phyloP scores from a whole-genome alignment of 2,797 vertebrate species.

The Pagetopsis macropterus region DNA sequence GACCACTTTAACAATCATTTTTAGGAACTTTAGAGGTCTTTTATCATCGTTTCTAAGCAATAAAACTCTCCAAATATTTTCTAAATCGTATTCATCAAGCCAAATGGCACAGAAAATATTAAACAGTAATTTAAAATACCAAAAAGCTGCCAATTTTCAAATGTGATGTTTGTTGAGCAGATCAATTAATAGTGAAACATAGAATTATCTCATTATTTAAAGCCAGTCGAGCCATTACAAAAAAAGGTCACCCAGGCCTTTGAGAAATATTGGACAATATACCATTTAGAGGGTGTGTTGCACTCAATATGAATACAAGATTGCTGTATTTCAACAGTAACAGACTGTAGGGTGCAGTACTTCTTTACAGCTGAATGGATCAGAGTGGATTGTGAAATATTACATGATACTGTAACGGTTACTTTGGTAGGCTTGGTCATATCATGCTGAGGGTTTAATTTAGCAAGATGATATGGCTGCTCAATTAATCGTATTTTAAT shows the following conservation, averaged over 20 bases:
- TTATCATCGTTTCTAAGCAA: neutral
- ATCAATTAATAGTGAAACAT: neutral
- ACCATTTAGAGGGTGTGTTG: neutral
- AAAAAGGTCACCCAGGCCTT: neutral
- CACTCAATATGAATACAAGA: neutral
- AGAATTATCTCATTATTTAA: neutral
- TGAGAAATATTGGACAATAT: no score
- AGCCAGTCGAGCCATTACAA: neutral
- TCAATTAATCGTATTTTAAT: no score
- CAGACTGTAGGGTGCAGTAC: neutral
- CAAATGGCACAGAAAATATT: neutral
- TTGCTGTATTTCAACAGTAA: neutral
- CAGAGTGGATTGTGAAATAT: neutral
- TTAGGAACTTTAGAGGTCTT: neutral
- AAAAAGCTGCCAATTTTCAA: neutral
- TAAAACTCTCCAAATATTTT: no score
- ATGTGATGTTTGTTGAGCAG: neutral
- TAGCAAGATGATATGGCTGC: neutral
- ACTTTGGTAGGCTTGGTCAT: neutral
- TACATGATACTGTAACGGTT: neutral
- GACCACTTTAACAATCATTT: constrained; percentile 2
- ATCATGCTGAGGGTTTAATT: neutral
- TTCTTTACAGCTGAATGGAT: neutral
- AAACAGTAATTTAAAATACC: neutral
- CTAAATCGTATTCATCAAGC: neutral